Evolutionary conservation across 2,888 invertebrate genomes (phyloP), one percentile per base, ranked within the genome.

Genomic region (Argynnis bischoffii): DNA sequence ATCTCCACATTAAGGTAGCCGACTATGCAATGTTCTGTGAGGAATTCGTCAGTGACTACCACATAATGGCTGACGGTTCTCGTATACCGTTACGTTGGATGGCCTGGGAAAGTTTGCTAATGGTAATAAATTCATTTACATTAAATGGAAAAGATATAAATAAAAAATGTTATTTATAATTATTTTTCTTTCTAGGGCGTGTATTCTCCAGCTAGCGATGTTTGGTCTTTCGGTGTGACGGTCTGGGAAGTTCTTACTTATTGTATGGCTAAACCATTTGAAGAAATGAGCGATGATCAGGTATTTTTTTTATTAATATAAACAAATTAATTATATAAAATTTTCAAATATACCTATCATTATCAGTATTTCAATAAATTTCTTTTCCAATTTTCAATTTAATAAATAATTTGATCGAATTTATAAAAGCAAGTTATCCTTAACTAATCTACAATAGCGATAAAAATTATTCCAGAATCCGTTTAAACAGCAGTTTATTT

Each of bases 221-320:
- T 98, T 1, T 98, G 98, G 98, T 96, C 97, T 0, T 98, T 97
- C 82, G 98, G 97, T 6, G 96, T 98, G 41, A 97, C 97, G 0
- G 93, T 97, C 54, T 98, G 98, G 98, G 98, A 98, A 85, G 94
- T 98, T 35, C 93, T 98, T 72, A 96, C 96, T 70, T 94, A 95
- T 78, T 97, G 97, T 84, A 93, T 94, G 66, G 95, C 96, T 70
- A 95, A 95, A 78, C 98, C 98, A 0, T 97, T 95, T 80, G 95
- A 96, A 18, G 96, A 97, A 77, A 93, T 97, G 86, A 95, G 95
- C 65, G 96, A 97, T 80, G 96, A 97, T 78, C 96, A 97, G 89
- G 97, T 98, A 72, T 76, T 59, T 50, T 76, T 59, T 50, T 13
- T 8, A 41, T 11, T 41, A 41, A 11, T 41, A 41, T 11, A 26